Percentiles rank a stretch among this genome's conserved stretches.
These are phyloP conservation scores for Thalassoma bifasciatum DNA, from an alignment of 2,113 vertebrate species.

Conservation along the genomic window DNA sequence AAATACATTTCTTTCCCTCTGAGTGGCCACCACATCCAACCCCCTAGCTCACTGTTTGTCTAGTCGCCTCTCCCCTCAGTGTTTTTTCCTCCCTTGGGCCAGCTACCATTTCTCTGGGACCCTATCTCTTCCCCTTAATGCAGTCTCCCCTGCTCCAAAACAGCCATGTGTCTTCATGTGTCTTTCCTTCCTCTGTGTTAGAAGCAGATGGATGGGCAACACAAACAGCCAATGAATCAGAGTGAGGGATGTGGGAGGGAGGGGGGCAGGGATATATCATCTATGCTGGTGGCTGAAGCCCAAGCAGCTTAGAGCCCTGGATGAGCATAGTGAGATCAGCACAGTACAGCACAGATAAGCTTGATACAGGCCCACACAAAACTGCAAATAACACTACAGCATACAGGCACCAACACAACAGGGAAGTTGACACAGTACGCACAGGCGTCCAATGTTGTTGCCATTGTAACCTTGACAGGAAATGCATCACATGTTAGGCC, in stretches of 20 bases:
- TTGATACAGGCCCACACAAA: conserved; percentile 69
- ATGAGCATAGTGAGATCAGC: conserved; percentile 78
- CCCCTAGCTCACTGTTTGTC: conserved; percentile 24
- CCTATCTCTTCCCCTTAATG: conserved; percentile 67
- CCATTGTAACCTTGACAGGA: conserved; percentile 58
- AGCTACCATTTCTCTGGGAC: conserved; percentile 60
- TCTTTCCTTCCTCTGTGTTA: conserved; percentile 67
- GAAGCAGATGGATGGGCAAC: conserved; percentile 76
- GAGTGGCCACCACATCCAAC: conserved; percentile 38
- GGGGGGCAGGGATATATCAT: conserved; percentile 78
- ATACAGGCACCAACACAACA: conserved; percentile 43
- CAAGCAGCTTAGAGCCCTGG: conserved; percentile 76
- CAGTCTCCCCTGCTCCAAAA: conserved; percentile 60
- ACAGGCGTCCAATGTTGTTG: conserved; percentile 21
- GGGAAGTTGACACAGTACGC: conserved; percentile 32
- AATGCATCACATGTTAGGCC: conserved; percentile 42
- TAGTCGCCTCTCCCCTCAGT: conserved; percentile 26
- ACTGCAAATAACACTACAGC: conserved; percentile 63
- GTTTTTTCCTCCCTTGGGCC: conserved; percentile 25
- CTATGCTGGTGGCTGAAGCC: conserved; percentile 77
- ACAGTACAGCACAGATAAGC: conserved; percentile 77
- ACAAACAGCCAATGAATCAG: conserved; percentile 81
- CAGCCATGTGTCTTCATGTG: conserved; percentile 73
- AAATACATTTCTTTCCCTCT: conserved; percentile 62
- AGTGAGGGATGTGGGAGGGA: conserved; percentile 76